Percentiles rank a stretch among this genome's conserved stretches.
Conservation (phyloP, 2,888 invertebrate genomes). For the Napeogenes sylphis region DNA sequence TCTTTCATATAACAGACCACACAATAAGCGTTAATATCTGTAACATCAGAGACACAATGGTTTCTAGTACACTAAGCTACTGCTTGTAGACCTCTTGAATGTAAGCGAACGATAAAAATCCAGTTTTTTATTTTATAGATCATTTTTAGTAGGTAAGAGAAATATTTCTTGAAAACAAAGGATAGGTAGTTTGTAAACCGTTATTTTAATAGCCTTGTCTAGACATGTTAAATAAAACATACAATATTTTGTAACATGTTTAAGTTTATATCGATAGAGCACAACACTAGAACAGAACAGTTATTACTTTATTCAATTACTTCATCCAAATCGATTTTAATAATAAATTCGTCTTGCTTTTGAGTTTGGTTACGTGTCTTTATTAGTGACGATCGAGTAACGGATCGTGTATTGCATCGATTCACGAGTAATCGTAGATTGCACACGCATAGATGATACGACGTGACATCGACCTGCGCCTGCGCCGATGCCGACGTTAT, state of each 20-base stretch:
- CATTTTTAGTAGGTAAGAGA: neutral
- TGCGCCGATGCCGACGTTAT: conserved; percentile 19
- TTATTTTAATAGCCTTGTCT: too few relatives aligned
- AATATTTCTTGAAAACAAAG: neutral
- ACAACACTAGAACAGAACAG: neutral
- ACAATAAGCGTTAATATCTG: too few relatives aligned
- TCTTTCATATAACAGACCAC: too few relatives aligned
- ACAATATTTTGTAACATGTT: too few relatives aligned
- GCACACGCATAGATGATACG: conserved; percentile 50
- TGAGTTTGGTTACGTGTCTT: conserved; percentile 67
- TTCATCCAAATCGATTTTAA: conserved; percentile 49
- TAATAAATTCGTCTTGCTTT: conserved; percentile 57
- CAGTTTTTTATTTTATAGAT: neutral
- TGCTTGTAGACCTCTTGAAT: neutral
- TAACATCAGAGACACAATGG: neutral
- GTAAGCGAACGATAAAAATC: neutral
- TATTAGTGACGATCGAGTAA: conserved; percentile 55
- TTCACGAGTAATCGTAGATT: conserved; percentile 44
- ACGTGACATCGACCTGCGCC: conserved; percentile 38
- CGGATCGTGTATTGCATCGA: conserved; percentile 40
- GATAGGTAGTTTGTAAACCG: too few relatives aligned
- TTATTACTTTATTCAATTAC: conserved; percentile 1
- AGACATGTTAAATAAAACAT: too few relatives aligned
- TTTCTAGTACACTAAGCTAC: neutral
- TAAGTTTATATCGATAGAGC: too few relatives aligned